Conservation (phyloP, 2,797 vertebrate species). For the Platyrinchus mystaceus region DNA sequence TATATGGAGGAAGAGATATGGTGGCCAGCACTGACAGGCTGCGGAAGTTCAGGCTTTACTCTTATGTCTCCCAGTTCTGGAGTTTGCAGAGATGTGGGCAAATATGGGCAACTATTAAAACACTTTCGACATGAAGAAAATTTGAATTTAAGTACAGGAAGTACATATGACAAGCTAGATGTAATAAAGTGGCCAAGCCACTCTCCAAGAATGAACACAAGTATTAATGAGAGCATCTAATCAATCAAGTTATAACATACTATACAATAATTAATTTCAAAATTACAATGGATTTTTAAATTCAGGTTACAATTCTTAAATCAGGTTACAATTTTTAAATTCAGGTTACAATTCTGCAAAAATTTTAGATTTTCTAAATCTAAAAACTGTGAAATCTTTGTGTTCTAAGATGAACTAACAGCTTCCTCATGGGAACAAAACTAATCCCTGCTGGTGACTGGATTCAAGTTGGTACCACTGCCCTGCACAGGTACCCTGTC, state of each 20-base stretch:
- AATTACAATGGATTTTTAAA: neutral
- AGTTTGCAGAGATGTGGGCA: neutral
- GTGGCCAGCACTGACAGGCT: neutral
- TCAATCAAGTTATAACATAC: neutral
- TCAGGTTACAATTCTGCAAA: neutral
- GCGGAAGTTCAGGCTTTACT: neutral
- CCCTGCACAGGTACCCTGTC: neutral
- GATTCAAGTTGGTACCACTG: neutral
- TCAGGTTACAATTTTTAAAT: neutral
- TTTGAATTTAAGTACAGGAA: neutral
- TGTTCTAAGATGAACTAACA: neutral
- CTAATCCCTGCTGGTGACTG: neutral
- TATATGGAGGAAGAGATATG: accelerated
- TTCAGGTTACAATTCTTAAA: neutral
- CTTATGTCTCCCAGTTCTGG: neutral
- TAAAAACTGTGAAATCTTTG: neutral
- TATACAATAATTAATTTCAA: neutral
- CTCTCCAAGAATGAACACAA: neutral
- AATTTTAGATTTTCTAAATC: neutral
- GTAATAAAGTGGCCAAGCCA: neutral
- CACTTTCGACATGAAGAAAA: neutral
- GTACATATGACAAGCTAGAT: neutral
- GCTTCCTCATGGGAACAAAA: neutral
- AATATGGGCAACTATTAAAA: neutral
- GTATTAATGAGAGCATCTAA: neutral